Base-by-base conservation (phyloP, 2,888 invertebrate genomes). In the Auanema sp. region DNA sequence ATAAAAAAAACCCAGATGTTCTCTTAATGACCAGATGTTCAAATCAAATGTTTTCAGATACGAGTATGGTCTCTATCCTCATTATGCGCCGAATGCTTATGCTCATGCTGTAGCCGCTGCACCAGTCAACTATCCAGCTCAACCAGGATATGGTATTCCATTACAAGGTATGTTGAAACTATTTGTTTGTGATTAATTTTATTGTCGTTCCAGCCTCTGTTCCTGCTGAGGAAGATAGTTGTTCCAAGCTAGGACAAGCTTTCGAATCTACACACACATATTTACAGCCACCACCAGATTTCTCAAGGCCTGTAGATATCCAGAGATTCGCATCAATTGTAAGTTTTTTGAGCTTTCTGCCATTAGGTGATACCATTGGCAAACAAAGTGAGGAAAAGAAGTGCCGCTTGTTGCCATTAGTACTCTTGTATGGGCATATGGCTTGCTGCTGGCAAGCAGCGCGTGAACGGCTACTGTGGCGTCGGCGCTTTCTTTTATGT, bases 1-100 rank as follows among this genome's bases (percentile, higher is more conserved):
- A 8, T 5, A 33, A 33, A 33, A 33, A 49, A 52, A 24, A 12
- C 40, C 50, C 50, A 33, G 12, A 12, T 12, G 8, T 58, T 12
- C 43, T 14, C 3, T 33, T 33, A 33, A 3, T 33, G 8, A 8
- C 33, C 33, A 33, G 33, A 33, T 33, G 33, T 33, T 5, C 4
- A 33, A 33, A 33, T 33, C 4, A 33, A 33, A 8, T 33, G 3
- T 16, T 56, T 57, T 42, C 24, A 58, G 61, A 66, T 44, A 69
- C 68, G 56, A 74, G 64, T 33, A 69, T 64, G 42, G 60, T 60
- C 50, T 65, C 41, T 65, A 75, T 60, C 64, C 65, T 50, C 54
- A 57, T 50, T 58, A 63, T 49, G 53, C 65, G 0, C 58, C 60
- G 44, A 66, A 65, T 44, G 66, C 64, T 12, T 71, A 71, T 47